Evolutionary conservation across 2,797 vertebrate species (phyloP).

Genomic region (Pampus argenteus): DNA sequence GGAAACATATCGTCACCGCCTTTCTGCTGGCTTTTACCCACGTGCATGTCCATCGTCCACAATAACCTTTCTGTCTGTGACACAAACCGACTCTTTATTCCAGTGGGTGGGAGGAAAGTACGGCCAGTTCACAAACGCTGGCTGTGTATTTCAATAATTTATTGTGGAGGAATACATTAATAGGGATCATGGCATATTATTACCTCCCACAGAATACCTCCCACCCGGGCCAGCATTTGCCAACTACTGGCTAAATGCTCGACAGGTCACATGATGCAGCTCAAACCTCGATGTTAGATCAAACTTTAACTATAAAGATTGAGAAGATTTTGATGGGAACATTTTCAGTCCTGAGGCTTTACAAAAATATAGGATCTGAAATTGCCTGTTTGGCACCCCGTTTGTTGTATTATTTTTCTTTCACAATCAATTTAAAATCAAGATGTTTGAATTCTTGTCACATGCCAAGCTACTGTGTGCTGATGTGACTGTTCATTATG

Average conservation of each 20-base stretch:
- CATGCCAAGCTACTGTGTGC: not conserved
- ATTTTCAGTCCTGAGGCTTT: not conserved
- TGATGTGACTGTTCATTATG: not conserved
- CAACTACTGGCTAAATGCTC: constrained; percentile 42
- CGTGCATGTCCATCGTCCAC: constrained; percentile 38
- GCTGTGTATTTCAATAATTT: constrained; percentile 60
- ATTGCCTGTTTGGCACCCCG: not conserved
- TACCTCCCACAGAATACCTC: constrained; percentile 47
- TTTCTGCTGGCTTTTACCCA: constrained; percentile 46
- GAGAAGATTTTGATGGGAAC: constrained; percentile 10
- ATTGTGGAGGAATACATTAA: constrained; percentile 72
- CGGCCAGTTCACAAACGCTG: constrained; percentile 53
- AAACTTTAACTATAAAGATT: constrained; percentile 16
- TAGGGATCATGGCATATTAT: constrained; percentile 66
- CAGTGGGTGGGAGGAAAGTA: constrained; percentile 42
- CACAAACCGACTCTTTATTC: constrained; percentile 68
- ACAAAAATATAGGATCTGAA: constrained; percentile 5
- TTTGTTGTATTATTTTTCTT: constrained; percentile 2
- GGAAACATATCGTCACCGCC: constrained; percentile 32
- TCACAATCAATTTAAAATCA: constrained; percentile 5
- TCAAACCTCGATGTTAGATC: constrained; percentile 21
- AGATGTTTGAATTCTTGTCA: not conserved
- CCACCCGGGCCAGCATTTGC: constrained; percentile 15
- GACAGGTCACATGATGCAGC: constrained; percentile 58
- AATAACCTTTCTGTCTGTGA: constrained; percentile 62